Conservation (phyloP, 2,888 invertebrate genomes). For the Micoletzkya japonica region DNA sequence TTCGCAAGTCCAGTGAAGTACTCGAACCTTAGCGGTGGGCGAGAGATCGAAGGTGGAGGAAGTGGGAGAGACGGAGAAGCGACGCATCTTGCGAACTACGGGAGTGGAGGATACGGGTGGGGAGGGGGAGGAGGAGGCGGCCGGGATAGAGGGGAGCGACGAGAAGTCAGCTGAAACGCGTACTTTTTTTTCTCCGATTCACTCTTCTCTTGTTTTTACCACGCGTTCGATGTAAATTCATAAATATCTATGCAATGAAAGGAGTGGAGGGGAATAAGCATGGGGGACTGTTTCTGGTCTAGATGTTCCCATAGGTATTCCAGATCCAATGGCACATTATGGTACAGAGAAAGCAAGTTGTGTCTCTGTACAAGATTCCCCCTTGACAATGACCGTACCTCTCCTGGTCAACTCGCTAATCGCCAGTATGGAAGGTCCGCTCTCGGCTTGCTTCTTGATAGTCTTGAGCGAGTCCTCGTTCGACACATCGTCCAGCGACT, state of each 20-base stretch:
- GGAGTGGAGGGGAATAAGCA: too few relatives aligned
- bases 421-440: constrained; percentile 1
- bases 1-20: too few relatives aligned
- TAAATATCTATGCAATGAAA: too few relatives aligned
- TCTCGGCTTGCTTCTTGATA: constrained; percentile 37
- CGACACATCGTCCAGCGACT: constrained; percentile 39
- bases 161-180: constrained; percentile 19
- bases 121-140: not conserved
- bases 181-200: not conserved
- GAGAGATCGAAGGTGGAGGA: constrained; percentile 43
- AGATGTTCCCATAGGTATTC: too few relatives aligned
- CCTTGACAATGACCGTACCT: constrained; percentile 10
- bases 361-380: too few relatives aligned
- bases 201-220: too few relatives aligned
- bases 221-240: too few relatives aligned
- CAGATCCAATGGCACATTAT: too few relatives aligned
- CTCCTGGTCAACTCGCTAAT: constrained; percentile 13
- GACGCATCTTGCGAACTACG: constrained; percentile 41
- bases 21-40: constrained; percentile 26
- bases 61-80: constrained; percentile 52
- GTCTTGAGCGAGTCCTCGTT: constrained; percentile 42
- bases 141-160: constrained; percentile 11
- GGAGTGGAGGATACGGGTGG: constrained; percentile 10
- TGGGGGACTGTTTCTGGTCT: too few relatives aligned
- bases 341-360: too few relatives aligned